Evolutionary conservation across 2,113 vertebrate genomes (phyloP).

Genomic region (Nothobranchius furzeri): DNA sequence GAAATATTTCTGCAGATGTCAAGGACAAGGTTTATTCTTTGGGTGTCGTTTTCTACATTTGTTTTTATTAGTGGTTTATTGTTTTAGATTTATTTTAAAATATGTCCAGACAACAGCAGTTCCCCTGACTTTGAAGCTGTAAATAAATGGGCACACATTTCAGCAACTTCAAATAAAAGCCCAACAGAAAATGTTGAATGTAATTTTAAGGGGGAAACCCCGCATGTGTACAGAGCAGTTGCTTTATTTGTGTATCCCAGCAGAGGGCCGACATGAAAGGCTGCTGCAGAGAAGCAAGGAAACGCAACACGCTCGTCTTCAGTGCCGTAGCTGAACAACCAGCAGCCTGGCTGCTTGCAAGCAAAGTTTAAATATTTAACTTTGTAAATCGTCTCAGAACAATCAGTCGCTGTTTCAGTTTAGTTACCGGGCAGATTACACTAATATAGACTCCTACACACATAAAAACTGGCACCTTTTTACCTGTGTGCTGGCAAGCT

Average conservation of each 20-base stretch:
- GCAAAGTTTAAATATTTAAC: neutral
- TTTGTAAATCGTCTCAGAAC: neutral
- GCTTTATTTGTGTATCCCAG: too few relatives aligned
- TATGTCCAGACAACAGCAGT: neutral
- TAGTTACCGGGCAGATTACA: neutral
- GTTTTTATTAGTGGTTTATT: too few relatives aligned
- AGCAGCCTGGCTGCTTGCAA: neutral
- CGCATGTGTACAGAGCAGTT: too few relatives aligned
- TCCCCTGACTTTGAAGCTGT: neutral
- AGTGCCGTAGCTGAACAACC: too few relatives aligned
- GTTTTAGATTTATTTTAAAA: too few relatives aligned
- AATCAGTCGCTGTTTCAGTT: neutral
- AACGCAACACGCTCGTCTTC: too few relatives aligned
- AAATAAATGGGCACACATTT: neutral
- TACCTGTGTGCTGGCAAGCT: neutral
- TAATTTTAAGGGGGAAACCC: neutral
- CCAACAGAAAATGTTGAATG: neutral
- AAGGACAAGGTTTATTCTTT: too few relatives aligned
- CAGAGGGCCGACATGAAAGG: neutral
- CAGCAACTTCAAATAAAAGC: neutral
- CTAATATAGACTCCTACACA: neutral
- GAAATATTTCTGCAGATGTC: too few relatives aligned
- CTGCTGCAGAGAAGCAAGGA: neutral
- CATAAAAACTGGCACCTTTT: neutral
- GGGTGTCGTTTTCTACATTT: too few relatives aligned